phyloP scores from a whole-genome alignment of 2,113 vertebrate genomes.

The Zosterops hypoxanthus region DNA sequence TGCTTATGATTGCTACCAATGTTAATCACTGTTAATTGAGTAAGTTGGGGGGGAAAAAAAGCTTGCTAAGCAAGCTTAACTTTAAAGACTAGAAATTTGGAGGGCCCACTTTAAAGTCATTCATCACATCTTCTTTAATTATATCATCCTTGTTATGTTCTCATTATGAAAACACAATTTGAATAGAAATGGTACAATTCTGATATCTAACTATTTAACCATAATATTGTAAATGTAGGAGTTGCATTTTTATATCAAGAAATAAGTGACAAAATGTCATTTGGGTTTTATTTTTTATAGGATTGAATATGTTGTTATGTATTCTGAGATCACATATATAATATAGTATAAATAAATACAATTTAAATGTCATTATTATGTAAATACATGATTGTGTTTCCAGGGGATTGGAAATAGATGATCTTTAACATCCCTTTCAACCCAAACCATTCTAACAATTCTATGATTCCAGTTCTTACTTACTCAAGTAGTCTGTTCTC shows the following conservation, averaged over 20 bases:
- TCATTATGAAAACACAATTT: background rate
- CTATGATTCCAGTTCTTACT: background rate
- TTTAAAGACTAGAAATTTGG: background rate
- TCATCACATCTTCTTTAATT: background rate
- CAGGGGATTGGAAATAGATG: background rate
- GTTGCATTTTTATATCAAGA: background rate
- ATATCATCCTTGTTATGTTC: background rate
- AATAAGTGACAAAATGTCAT: background rate
- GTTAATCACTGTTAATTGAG: conserved; percentile 19
- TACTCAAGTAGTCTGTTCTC: background rate
- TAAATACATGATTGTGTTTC: background rate
- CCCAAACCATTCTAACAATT: background rate
- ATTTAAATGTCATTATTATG: background rate
- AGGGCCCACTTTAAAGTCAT: background rate
- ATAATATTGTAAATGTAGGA: background rate
- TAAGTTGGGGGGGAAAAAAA: background rate
- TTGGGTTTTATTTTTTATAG: background rate
- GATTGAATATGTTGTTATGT: background rate
- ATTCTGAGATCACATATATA: background rate
- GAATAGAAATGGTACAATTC: background rate
- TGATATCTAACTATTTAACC: background rate
- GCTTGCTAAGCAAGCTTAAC: background rate
- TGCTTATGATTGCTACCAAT: background rate
- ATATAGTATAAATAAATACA: background rate
- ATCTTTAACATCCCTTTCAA: background rate